Evolutionary conservation across 2,888 invertebrate genomes (phyloP), one percentile per base, ranked within the genome.

Genomic region (Carterocephalus palaemon): DNA sequence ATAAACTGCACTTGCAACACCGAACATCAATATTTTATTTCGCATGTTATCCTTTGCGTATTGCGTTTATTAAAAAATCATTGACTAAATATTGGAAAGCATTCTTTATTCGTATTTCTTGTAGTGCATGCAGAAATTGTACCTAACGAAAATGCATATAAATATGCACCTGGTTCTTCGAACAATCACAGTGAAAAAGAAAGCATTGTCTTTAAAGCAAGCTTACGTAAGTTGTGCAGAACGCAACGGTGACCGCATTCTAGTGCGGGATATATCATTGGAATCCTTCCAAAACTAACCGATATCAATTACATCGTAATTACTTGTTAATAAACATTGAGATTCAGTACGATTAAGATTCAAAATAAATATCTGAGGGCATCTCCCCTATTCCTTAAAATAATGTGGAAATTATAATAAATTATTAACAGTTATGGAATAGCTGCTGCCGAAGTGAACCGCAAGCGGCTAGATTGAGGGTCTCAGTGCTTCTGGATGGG

Each of bases 401-500:
- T 74, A 75, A 71, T 71, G 68, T 73, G 77, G 82, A 84, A 80
- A 83, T 81, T 80, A 83, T 74, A 84, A 85, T 84, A 86, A 85
- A 84, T 84, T 75, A 84, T 77, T 84, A 82, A 78, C 79, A 78
- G 62, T 79, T 28, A 83, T 85, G 85, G 85, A 85, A 86, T 85
- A 82, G 82, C 79, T 77, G 78, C 72, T 70, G 75, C 70, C 71
- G 60, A 55, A 49, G 56, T 56, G 56, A 59, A 60, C 64, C 57
- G 26, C 6, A n/a, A 19, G 19, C 19, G 6, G 64, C 64, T 54
- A 47, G 16, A 43, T 9, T 31, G 58, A 66, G 59, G 51, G 59
- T 64, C 70, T 86, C 84, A 86, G 72, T 86, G 85, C 67, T 85
- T 86, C 70, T 93, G 92, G 66, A 95, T 94, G 65, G 95, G 94